A percentile compares a stretch with the other conserved stretches of the same genome.
These are phyloP conservation scores for Epinephelus malabaricus DNA, from an alignment of 2,797 vertebrate species.

Conservation along the genomic window DNA sequence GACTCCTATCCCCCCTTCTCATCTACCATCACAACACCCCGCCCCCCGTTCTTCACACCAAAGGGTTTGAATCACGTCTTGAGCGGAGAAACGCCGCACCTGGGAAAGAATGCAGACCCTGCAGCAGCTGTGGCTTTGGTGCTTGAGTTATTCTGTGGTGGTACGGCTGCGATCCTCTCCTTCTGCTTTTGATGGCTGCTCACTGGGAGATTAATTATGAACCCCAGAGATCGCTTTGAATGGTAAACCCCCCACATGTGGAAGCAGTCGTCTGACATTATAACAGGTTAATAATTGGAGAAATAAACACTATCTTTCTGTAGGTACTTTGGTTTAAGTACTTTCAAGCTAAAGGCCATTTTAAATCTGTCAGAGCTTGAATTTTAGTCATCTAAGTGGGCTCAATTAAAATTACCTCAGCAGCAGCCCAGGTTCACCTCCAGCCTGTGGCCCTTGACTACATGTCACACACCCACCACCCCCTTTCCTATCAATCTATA, in stretches of 20 bases:
- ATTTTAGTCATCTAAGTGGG: not conserved
- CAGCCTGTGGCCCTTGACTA: no score
- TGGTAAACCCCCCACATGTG: slow-evolving; percentile 59
- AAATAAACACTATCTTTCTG: not conserved
- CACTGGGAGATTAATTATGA: slow-evolving; percentile 80
- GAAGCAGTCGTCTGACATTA: slow-evolving; percentile 53
- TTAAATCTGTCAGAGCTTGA: slow-evolving; percentile 5
- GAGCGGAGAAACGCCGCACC: slow-evolving; percentile 47
- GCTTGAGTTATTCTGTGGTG: slow-evolving; percentile 72
- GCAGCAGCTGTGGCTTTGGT: slow-evolving; percentile 50
- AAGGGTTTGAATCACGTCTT: slow-evolving; percentile 43
- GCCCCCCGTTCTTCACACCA: slow-evolving; percentile 33
- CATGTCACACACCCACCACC: no score
- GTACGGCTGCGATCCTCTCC: slow-evolving; percentile 68
- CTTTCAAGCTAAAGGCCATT: slow-evolving; percentile 15
- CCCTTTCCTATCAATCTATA: no score
- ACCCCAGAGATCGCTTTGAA: slow-evolving; percentile 73
- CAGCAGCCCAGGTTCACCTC: no score
- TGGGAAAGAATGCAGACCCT: slow-evolving; percentile 48
- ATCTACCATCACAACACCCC: slow-evolving; percentile 9
- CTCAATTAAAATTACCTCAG: no score
- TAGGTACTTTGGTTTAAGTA: not conserved
- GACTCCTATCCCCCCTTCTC: not conserved
- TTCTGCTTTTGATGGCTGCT: slow-evolving; percentile 72
- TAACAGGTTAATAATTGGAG: slow-evolving; percentile 24